These are phyloP conservation scores for Ameiurus melas DNA, from an alignment of 2,113 vertebrate genomes.

Conservation along the genomic window DNA sequence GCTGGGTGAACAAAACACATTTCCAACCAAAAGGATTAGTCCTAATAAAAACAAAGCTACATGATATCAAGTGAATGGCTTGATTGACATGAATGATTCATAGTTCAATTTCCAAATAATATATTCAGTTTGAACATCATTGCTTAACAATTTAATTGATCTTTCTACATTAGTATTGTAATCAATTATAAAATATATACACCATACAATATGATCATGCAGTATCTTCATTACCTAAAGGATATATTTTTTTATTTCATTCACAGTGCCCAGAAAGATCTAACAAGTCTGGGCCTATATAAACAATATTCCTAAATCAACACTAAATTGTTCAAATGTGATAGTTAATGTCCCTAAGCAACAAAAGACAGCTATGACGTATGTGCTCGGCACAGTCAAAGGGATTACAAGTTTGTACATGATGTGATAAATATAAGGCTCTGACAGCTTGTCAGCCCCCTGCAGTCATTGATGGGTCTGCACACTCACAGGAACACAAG, in stretches of 20 bases:
- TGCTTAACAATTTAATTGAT: not conserved
- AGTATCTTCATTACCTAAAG: not conserved
- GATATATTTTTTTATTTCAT: not conserved
- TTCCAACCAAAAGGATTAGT: conserved; percentile 7
- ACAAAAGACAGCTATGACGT: conserved; percentile 49
- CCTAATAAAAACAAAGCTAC: not conserved
- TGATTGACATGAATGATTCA: not conserved
- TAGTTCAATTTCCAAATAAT: not conserved
- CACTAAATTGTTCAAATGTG: conserved; percentile 60
- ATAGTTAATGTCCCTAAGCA: conserved; percentile 63
- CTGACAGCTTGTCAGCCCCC: conserved; percentile 64
- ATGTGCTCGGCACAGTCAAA: conserved; percentile 63
- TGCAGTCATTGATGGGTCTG: conserved; percentile 59
- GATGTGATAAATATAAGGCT: conserved; percentile 57
- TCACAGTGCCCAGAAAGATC: conserved; percentile 56
- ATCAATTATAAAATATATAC: not conserved
- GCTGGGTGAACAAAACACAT: conserved; percentile 10
- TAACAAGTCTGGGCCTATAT: conserved; percentile 57
- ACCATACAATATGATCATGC: not conserved
- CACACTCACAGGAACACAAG: conserved; percentile 36
- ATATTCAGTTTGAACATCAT: not conserved
- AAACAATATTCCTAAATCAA: conserved; percentile 68
- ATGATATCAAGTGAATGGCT: not conserved
- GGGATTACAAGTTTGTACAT: conserved; percentile 70
- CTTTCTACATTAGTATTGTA: not conserved